Evolutionary conservation across 1,140 invertebrate species (phyloP).

Genomic region (Papilio aristodemus): DNA sequence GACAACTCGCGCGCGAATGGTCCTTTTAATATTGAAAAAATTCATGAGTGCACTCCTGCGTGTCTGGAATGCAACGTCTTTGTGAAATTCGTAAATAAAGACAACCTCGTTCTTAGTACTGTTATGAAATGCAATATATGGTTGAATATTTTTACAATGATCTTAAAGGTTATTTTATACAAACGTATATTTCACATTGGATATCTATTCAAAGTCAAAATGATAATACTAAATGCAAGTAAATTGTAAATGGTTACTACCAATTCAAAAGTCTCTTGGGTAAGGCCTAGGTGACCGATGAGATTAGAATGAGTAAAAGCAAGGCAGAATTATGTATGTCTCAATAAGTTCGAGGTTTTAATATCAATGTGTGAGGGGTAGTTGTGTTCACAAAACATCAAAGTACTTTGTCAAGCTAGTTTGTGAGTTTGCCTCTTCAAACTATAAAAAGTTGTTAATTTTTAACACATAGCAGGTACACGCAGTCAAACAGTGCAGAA

Average conservation of each 20-base stretch:
- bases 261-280: no score
- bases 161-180: neutral
- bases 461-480: neutral
- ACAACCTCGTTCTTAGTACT: slow-evolving; percentile 27
- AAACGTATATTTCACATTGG: neutral
- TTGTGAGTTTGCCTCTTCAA: neutral
- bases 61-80: slow-evolving; percentile 51
- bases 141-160: neutral
- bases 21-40: slow-evolving; percentile 68
- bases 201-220: neutral
- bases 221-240: neutral
- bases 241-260: no score
- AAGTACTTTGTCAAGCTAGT: neutral
- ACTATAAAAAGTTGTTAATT: neutral
- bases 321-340: no score
- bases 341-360: neutral
- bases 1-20: slow-evolving; percentile 39
- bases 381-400: neutral
- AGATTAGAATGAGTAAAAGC: no score
- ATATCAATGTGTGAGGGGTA: neutral
- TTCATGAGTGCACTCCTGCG: slow-evolving; percentile 55
- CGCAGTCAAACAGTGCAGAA: slow-evolving; percentile 35
- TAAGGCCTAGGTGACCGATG: no score
- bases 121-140: slow-evolving; percentile 16
- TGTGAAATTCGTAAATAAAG: slow-evolving; percentile 54